A percentile compares a stretch with the other conserved stretches of the same genome.
phyloP scores from a whole-genome alignment of 2,113 vertebrate species.

The Pachypanchax playfairii region DNA sequence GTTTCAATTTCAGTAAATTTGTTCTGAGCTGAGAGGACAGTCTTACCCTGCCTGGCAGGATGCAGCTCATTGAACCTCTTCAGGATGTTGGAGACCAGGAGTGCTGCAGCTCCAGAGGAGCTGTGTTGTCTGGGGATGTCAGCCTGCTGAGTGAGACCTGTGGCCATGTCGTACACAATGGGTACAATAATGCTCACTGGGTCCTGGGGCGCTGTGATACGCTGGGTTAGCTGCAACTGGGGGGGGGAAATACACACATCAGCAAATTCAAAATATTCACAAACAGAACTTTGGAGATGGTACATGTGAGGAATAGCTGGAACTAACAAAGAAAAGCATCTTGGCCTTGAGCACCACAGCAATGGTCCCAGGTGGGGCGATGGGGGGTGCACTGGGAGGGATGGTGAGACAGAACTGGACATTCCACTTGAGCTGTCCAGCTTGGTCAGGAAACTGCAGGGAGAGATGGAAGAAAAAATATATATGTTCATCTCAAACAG shows the following conservation, averaged over 20 bases:
- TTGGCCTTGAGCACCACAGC: slow-evolving; percentile 99
- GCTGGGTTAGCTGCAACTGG: slow-evolving; percentile 97
- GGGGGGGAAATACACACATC: slow-evolving; percentile 13
- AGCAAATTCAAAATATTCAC: neutral
- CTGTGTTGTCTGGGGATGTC: slow-evolving; percentile 98
- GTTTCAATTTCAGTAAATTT: too few relatives aligned
- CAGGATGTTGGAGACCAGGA: slow-evolving; percentile 98
- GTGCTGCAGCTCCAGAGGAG: slow-evolving; percentile 94
- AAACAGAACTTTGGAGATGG: neutral
- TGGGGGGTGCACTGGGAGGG: slow-evolving; percentile 96
- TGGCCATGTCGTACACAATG: slow-evolving; percentile 99
- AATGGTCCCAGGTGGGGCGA: slow-evolving; percentile 96
- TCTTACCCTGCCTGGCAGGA: slow-evolving; percentile 88
- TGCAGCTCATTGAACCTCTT: slow-evolving; percentile 98
- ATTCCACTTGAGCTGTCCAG: slow-evolving; percentile 95
- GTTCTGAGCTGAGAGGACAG: neutral
- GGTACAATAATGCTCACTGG: slow-evolving; percentile 97
- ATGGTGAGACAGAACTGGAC: slow-evolving; percentile 99
- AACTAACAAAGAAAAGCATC: slow-evolving; percentile 99
- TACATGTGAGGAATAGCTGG: neutral
- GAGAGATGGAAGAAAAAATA: neutral
- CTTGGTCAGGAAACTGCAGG: slow-evolving; percentile 94
- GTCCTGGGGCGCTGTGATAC: slow-evolving; percentile 90
- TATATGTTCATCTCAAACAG: neutral
- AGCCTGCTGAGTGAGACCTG: slow-evolving; percentile 96